phyloP scores from a whole-genome alignment of 2,797 vertebrate genomes.

The Sebastes oblongus region DNA sequence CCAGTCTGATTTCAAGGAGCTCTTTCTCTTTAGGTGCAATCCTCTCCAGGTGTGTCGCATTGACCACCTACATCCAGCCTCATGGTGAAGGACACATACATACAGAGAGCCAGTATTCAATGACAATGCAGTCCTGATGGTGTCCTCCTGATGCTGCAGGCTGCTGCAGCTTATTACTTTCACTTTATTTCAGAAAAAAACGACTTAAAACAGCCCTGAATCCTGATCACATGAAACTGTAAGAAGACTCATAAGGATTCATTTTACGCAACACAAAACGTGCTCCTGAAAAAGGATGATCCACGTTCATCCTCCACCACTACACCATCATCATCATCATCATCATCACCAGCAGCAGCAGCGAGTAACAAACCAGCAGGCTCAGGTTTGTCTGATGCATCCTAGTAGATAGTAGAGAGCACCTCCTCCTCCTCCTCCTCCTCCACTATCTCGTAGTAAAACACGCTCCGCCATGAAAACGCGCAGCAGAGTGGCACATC shows the following conservation, averaged over 20 bases:
- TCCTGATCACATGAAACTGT: neutral
- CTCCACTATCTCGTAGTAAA: slow-evolving; percentile 57
- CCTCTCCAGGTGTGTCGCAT: slow-evolving; percentile 9
- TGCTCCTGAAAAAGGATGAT: neutral
- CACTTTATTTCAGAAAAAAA: neutral
- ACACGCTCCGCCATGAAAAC: slow-evolving; percentile 50
- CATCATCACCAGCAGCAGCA: neutral
- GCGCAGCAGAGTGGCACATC: slow-evolving; percentile 62
- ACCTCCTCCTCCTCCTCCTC: neutral
- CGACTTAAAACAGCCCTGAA: neutral
- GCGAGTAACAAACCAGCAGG: slow-evolving; percentile 26
- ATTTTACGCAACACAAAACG: neutral
- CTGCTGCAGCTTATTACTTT: neutral
- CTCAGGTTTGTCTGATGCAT: neutral
- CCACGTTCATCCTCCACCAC: neutral
- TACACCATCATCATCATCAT: slow-evolving; percentile 9
- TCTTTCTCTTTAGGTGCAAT: neutral
- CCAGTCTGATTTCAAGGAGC: neutral
- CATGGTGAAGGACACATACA: neutral
- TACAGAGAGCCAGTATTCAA: neutral
- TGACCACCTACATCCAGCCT: neutral
- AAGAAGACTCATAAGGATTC: neutral
- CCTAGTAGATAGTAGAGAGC: neutral
- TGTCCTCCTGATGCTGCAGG: neutral
- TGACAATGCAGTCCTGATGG: neutral